Conservation (phyloP, 2,113 vertebrate genomes). For the Mesocricetus auratus region DNA sequence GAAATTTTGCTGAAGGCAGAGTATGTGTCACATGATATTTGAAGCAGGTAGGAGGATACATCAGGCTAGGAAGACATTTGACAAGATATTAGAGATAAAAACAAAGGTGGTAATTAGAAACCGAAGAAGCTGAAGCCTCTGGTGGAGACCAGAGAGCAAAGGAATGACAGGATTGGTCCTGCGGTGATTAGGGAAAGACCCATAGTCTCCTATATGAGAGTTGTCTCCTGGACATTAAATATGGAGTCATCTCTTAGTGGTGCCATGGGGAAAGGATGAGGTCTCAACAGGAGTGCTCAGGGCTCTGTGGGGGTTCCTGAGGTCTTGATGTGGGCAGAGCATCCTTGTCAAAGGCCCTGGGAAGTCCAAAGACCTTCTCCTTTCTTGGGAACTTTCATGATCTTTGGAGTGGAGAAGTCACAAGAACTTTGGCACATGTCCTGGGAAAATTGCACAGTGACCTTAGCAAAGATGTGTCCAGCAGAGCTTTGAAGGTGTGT, state of each 20-base stretch:
- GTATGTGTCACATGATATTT: background rate
- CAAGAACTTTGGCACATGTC: background rate
- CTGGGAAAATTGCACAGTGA: background rate
- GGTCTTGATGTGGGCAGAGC: background rate
- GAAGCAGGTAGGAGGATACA: background rate
- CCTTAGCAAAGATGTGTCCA: background rate
- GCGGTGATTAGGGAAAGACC: background rate
- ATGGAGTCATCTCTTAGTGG: background rate
- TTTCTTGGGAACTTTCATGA: background rate
- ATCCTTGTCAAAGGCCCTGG: background rate
- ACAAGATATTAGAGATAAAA: background rate
- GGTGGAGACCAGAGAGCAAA: background rate
- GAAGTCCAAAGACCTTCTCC: background rate
- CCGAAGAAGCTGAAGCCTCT: background rate
- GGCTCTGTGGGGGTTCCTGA: background rate
- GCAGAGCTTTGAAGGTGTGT: background rate
- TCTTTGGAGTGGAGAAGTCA: background rate
- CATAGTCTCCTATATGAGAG: background rate
- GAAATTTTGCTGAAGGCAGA: background rate
- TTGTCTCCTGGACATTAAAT: background rate
- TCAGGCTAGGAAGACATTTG: background rate
- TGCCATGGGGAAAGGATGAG: background rate
- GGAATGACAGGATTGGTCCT: background rate
- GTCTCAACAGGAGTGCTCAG: background rate
- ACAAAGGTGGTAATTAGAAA: background rate